phyloP scores from a whole-genome alignment of 2,797 vertebrate genomes.

The Corythornis leucogaster region DNA sequence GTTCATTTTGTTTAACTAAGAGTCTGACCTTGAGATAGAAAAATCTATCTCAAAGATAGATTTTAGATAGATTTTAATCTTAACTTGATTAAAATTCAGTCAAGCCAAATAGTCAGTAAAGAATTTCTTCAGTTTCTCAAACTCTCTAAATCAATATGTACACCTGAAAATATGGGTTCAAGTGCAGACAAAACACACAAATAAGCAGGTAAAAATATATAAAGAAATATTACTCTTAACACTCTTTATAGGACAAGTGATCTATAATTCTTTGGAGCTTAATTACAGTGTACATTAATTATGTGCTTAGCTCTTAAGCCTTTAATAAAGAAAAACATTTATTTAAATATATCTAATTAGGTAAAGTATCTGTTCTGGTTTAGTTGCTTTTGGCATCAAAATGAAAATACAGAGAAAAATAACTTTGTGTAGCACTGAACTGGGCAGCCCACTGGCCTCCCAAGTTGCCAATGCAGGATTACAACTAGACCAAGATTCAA shows the following conservation, averaged over 20 bases:
- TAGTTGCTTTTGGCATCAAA: slow-evolving; percentile 3
- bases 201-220: background rate
- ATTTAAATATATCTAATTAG: slow-evolving; percentile 43
- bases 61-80: too few relatives aligned
- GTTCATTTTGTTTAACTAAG: background rate
- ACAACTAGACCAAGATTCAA: background rate
- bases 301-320: slow-evolving; percentile 44
- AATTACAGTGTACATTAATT: slow-evolving; percentile 22
- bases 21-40: background rate
- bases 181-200: background rate
- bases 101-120: background rate
- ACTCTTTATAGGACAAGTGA: background rate
- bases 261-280: slow-evolving; percentile 29
- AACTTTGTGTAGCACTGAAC: background rate
- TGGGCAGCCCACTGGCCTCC: background rate
- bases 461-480: background rate
- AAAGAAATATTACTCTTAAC: background rate
- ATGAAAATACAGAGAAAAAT: background rate
- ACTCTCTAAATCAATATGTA: background rate
- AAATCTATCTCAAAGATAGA: background rate
- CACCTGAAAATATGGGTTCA: background rate
- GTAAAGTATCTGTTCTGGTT: slow-evolving; percentile 22
- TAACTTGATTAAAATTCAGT: background rate
- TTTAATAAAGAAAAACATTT: slow-evolving; percentile 51
- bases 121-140: background rate